Evolutionary conservation across 2,888 invertebrate species (phyloP).

Genomic region (Rhyacophila evoluta): DNA sequence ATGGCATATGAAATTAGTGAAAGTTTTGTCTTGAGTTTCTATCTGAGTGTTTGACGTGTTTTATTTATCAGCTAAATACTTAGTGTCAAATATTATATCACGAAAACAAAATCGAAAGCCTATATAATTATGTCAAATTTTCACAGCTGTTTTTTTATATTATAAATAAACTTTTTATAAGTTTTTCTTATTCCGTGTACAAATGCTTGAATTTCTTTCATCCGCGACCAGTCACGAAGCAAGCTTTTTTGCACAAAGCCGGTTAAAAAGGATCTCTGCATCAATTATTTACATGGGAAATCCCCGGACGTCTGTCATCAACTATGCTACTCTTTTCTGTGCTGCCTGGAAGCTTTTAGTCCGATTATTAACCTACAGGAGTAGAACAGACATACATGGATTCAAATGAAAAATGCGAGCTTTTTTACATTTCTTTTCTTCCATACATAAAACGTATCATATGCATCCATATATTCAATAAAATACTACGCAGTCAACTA

Average conservation of each 20-base stretch:
- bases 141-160: no score
- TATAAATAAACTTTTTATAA: no score
- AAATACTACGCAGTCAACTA: no score
- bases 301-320: slow-evolving; percentile 35
- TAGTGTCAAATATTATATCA: no score
- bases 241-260: not conserved
- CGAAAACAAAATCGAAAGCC: no score
- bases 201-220: not conserved
- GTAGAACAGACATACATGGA: not conserved
- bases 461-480: not conserved
- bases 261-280: slow-evolving; percentile 28
- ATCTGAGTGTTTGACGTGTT: no score
- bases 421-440: not conserved
- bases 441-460: not conserved
- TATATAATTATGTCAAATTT: no score
- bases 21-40: no score
- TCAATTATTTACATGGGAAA: slow-evolving; percentile 38
- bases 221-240: not conserved
- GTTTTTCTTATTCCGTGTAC: no score
- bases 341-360: slow-evolving; percentile 14
- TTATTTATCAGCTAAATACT: no score
- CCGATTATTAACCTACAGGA: not conserved
- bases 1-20: no score
- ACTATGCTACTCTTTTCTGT: not conserved
- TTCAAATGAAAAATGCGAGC: not conserved